Evolutionary conservation across 35 echinoderm and acorn worm species (phyloP).

Genomic region (Apostichopus californicus): DNA sequence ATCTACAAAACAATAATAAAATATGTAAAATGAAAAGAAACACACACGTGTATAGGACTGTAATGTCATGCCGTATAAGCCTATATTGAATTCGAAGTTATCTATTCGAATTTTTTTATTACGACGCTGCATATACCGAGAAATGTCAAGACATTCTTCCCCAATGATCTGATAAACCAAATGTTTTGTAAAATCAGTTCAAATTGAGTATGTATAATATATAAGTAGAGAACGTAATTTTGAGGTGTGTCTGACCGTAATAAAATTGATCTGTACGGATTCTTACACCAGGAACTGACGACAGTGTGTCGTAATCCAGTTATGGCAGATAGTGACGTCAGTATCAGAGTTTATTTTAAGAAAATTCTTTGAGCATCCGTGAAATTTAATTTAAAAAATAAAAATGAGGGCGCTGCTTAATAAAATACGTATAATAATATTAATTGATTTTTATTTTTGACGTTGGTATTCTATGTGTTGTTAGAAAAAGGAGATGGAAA

Average conservation of each 20-base stretch:
- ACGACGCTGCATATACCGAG: too few relatives aligned
- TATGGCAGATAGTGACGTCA: conserved; percentile 21
- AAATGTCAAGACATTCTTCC: background rate
- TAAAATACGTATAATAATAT: background rate
- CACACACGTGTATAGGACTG: too few relatives aligned
- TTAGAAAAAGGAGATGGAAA: too few relatives aligned
- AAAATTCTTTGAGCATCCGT: background rate
- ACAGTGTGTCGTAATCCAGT: conserved; percentile 1
- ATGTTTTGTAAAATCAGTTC: background rate
- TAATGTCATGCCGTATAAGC: too few relatives aligned
- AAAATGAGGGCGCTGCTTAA: background rate
- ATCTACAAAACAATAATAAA: too few relatives aligned
- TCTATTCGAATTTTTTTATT: too few relatives aligned
- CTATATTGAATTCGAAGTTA: too few relatives aligned
- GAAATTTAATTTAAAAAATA: background rate
- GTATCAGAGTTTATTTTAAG: conserved; percentile 1
- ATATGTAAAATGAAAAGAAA: too few relatives aligned
- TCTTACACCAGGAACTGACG: background rate
- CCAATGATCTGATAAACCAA: background rate
- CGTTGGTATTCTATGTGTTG: too few relatives aligned
- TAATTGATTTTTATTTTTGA: background rate
- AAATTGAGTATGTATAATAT: background rate
- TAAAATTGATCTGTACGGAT: conserved; percentile 11
- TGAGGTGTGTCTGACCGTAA: background rate
- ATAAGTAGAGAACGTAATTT: background rate